Conservation (phyloP, 2,888 invertebrate species). For the Miltochrista miniata region DNA sequence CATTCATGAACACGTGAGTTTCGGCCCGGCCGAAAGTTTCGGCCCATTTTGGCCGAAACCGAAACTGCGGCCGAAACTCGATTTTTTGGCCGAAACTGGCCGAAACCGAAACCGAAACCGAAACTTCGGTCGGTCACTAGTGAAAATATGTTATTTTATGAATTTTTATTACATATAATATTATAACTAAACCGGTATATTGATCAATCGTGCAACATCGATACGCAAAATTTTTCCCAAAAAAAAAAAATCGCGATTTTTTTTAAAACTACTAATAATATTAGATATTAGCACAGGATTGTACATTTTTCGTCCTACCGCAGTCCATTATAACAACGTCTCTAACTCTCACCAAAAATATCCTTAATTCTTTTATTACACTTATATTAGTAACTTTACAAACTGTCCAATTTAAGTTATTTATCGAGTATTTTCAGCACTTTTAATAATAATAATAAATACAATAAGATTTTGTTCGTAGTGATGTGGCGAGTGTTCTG, state of each 20-base stretch:
- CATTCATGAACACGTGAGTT: too few species aligned
- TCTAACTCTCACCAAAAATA: constrained; percentile 12
- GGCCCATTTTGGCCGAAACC: too few species aligned
- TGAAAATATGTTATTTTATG: too few species aligned
- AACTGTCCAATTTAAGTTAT: constrained; percentile 4
- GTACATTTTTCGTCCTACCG: constrained; percentile 7
- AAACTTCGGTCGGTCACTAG: too few species aligned
- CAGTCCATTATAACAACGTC: constrained; percentile 2
- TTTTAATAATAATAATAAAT: background rate
- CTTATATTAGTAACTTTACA: constrained; percentile 11
- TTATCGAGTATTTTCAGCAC: background rate
- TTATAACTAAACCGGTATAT: constrained; percentile 6
- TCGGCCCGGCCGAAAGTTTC: too few species aligned
- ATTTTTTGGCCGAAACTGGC: too few species aligned
- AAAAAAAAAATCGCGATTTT: constrained; percentile 5
- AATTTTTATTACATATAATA: constrained; percentile 1
- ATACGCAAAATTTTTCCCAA: constrained; percentile 3
- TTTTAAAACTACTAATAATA: background rate
- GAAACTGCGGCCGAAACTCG: too few species aligned
- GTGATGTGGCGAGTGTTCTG: background rate
- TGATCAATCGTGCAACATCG: constrained; percentile 14
- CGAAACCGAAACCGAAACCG: too few species aligned
- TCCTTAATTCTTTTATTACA: constrained; percentile 8
- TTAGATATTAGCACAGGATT: constrained; percentile 7
- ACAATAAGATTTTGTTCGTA: background rate